These are phyloP conservation scores for Brassicogethes aeneus DNA, from an alignment of 2,888 invertebrate genomes.

Conservation along the genomic window DNA sequence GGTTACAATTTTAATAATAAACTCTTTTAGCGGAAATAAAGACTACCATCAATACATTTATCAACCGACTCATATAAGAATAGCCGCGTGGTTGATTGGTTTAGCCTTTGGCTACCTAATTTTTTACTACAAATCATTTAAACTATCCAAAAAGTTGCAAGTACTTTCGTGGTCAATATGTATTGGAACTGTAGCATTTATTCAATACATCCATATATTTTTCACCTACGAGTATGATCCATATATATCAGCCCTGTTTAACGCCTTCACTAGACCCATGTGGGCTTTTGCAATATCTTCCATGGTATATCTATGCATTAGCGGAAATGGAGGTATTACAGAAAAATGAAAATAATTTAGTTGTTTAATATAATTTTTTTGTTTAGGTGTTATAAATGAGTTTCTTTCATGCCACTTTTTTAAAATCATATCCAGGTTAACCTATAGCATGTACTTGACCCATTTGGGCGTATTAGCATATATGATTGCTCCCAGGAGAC, in stretches of 20 bases:
- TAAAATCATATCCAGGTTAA: constrained; percentile 43
- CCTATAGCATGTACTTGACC: constrained; percentile 43
- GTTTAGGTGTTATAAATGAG: constrained; percentile 42
- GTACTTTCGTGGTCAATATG: neutral
- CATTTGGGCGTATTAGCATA: constrained; percentile 36
- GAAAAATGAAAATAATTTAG: neutral
- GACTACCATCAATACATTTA: constrained; percentile 9
- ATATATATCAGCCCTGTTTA: constrained; percentile 15
- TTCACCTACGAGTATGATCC: constrained; percentile 13
- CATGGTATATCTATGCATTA: constrained; percentile 18
- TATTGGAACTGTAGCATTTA: constrained; percentile 3
- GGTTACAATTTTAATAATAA: neutral
- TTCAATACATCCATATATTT: constrained; percentile 8
- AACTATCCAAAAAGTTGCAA: constrained; percentile 6
- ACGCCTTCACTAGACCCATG: constrained; percentile 16
- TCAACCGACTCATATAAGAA: constrained; percentile 8
- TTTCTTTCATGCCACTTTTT: constrained; percentile 41
- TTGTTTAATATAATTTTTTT: neutral
- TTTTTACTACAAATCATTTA: constrained; percentile 6
- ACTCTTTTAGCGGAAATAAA: constrained; percentile 8
- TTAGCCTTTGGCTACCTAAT: constrained; percentile 14
- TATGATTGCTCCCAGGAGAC: constrained; percentile 12
- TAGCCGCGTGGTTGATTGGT: constrained; percentile 18
- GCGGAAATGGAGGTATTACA: constrained; percentile 15
- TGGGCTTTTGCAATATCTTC: constrained; percentile 16